phyloP scores from a whole-genome alignment of 1,140 invertebrate species.

The Nasonia vitripennis region DNA sequence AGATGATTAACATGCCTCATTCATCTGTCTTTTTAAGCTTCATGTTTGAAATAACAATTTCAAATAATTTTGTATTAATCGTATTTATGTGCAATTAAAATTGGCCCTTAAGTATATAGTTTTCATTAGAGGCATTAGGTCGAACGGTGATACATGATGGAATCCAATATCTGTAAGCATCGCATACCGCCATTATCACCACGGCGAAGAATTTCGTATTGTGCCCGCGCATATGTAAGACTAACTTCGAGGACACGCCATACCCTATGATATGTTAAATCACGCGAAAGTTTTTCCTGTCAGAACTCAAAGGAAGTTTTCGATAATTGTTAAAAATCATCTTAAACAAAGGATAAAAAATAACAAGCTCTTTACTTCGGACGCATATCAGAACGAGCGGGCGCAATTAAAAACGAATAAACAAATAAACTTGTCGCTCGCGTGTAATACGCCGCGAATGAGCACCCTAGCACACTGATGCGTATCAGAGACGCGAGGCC shows the following conservation, averaged over 20 bases:
- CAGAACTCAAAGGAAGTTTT: neutral
- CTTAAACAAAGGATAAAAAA: too few relatives aligned
- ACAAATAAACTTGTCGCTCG: conserved; percentile 12
- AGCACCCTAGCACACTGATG: conserved; percentile 38
- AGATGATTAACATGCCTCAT: too few relatives aligned
- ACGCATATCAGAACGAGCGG: too few relatives aligned
- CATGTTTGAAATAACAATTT: too few relatives aligned
- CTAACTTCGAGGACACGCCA: neutral
- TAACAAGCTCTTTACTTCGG: too few relatives aligned
- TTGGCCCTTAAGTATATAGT: neutral
- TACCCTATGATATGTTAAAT: neutral
- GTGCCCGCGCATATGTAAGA: neutral
- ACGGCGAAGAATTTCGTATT: conserved; percentile 5
- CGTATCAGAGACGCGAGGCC: conserved; percentile 45
- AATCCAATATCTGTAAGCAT: conserved; percentile 4
- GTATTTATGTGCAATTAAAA: too few relatives aligned
- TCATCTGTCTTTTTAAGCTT: too few relatives aligned
- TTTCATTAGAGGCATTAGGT: neutral
- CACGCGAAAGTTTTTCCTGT: neutral
- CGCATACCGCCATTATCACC: neutral
- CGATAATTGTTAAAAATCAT: too few relatives aligned
- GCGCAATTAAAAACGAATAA: conserved; percentile 22
- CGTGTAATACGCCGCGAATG: conserved; percentile 47
- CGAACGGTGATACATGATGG: neutral
- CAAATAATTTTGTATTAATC: too few relatives aligned